A percentile compares a stretch with the other conserved stretches of the same genome.
Conservation (phyloP, 2,888 invertebrate genomes). For the Cataglyphis livida region DNA sequence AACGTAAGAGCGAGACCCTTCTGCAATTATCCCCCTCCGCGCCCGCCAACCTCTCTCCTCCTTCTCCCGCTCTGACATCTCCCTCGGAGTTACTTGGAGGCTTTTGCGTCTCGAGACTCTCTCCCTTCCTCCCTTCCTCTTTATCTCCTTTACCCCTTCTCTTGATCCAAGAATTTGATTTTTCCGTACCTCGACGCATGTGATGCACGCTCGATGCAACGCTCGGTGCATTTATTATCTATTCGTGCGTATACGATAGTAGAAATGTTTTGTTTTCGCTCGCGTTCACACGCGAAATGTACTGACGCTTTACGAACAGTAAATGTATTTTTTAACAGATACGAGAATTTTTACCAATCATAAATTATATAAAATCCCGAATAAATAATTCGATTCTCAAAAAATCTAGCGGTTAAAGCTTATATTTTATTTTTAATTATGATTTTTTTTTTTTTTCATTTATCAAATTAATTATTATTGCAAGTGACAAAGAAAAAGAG, state of each 20-base stretch:
- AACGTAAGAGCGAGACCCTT: conserved; percentile 77
- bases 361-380: not conserved
- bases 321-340: not conserved
- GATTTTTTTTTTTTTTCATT: not conserved
- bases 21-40: conserved; percentile 83
- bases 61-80: conserved; percentile 28
- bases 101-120: conserved; percentile 28
- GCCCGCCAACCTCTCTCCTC: conserved; percentile 59
- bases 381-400: not conserved
- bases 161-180: conserved; percentile 73
- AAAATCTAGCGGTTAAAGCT: not conserved
- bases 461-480: not conserved
- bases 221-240: conserved; percentile 40
- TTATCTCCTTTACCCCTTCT: conserved; percentile 18
- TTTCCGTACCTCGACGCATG: conserved; percentile 64
- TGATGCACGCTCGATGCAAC: conserved; percentile 36
- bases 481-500: not conserved
- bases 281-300: not conserved
- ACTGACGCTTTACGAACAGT: not conserved
- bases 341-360: not conserved
- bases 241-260: conserved; percentile 5
- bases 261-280: not conserved
- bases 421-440: not conserved
- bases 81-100: conserved; percentile 32
- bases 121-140: conserved; percentile 15